Evolutionary conservation across 2,797 vertebrate species (phyloP).

Genomic region (Mycteria americana): DNA sequence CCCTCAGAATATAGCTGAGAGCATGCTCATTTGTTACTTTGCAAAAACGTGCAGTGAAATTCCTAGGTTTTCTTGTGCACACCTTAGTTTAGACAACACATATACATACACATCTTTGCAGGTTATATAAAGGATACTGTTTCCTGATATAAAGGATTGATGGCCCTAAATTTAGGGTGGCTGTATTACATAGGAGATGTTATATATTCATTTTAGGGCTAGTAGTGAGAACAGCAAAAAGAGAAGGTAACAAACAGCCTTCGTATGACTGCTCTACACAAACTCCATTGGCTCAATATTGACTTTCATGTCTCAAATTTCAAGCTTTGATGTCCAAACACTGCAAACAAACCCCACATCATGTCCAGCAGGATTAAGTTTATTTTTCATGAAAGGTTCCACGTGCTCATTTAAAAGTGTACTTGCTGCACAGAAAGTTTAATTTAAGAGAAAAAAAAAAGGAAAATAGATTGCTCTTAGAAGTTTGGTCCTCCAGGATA

Average conservation of each 20-base stretch:
- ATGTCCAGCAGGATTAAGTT: conserved; percentile 21
- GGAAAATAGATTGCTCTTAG: background rate
- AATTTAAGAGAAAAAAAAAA: background rate
- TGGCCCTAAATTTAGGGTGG: background rate
- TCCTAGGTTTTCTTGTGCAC: background rate
- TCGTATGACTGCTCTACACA: background rate
- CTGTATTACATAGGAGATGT: background rate
- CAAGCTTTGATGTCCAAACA: conserved; percentile 5
- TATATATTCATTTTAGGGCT: background rate
- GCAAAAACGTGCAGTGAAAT: background rate
- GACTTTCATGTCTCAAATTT: background rate
- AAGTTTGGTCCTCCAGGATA: conserved; percentile 43
- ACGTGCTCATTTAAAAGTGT: conserved; percentile 7
- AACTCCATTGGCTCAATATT: background rate
- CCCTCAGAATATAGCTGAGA: background rate
- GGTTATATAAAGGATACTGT: background rate
- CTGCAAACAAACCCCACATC: background rate
- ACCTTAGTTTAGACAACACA: background rate
- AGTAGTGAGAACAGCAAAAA: background rate
- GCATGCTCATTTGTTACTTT: background rate
- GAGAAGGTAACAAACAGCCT: background rate
- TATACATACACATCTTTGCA: background rate
- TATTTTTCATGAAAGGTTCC: conserved; percentile 46
- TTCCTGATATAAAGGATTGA: background rate
- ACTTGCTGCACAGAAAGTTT: background rate